These are phyloP conservation scores for Anguilla rostrata DNA, from an alignment of 2,113 vertebrate species.

Conservation along the genomic window DNA sequence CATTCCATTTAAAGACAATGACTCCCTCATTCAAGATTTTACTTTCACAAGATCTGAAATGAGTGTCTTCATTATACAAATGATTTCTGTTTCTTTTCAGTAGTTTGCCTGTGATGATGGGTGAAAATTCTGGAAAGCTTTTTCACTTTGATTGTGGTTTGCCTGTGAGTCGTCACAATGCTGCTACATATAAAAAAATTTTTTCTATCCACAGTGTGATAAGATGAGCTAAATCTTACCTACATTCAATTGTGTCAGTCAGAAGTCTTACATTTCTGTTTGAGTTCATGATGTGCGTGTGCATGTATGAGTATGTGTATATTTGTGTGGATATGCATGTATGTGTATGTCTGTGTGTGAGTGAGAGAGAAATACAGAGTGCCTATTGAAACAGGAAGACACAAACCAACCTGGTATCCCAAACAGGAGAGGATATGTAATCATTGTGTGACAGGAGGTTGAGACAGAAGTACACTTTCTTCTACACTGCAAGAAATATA, in stretches of 20 bases:
- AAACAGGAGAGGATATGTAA: no score
- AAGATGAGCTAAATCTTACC: not conserved
- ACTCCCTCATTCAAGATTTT: not conserved
- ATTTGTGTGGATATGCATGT: not conserved
- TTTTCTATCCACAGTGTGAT: not conserved
- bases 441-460: no score
- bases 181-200: not conserved
- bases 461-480: no score
- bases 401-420: no score
- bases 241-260: no score
- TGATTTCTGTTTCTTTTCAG: not conserved
- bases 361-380: not conserved
- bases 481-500: no score
- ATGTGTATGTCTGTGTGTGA: not conserved
- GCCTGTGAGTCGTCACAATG: not conserved
- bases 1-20: not conserved
- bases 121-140: not conserved
- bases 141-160: not conserved
- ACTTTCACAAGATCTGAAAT: not conserved
- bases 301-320: not conserved
- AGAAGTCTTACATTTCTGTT: slow-evolving; percentile 37
- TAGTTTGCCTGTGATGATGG: slow-evolving; percentile 1
- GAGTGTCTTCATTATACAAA: not conserved
- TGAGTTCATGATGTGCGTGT: not conserved
- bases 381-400: not conserved